A percentile compares a stretch with the other conserved stretches of the same genome.
These are phyloP conservation scores for Condylura cristata DNA, from an alignment of 2,113 vertebrate species.

Conservation along the genomic window DNA sequence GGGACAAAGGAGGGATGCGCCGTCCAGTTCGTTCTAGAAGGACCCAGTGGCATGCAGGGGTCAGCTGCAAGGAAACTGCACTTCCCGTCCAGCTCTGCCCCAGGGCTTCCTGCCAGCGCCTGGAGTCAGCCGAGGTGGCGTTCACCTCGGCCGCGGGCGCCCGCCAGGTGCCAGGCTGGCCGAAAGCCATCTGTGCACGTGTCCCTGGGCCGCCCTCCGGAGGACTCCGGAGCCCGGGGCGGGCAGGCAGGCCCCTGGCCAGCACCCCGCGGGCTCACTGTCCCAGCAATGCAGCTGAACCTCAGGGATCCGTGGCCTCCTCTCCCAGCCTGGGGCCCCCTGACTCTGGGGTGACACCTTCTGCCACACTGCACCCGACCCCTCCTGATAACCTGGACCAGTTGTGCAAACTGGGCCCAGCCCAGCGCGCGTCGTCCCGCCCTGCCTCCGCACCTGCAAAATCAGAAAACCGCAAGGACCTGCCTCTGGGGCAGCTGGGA, in stretches of 20 bases:
- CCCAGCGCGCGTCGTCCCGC: not conserved
- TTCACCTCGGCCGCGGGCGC: not conserved
- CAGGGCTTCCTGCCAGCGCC: accelerated
- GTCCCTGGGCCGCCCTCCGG: not conserved
- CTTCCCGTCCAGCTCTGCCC: not conserved
- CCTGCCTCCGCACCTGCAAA: not conserved
- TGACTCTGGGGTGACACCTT: not conserved
- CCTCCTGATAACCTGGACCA: not conserved
- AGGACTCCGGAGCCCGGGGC: not conserved
- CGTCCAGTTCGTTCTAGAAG: not conserved
- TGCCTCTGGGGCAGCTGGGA: not conserved
- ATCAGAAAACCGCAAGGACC: not conserved
- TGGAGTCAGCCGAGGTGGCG: not conserved
- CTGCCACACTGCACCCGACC: not conserved
- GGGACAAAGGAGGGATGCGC: accelerated
- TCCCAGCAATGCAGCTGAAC: not conserved
- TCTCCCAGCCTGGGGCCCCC: accelerated
- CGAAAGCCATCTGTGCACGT: accelerated
- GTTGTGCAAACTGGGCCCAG: accelerated
- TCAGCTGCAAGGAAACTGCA: not conserved
- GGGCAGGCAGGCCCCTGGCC: not conserved
- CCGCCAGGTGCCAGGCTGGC: not conserved
- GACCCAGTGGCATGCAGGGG: not conserved
- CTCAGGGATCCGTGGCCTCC: accelerated
- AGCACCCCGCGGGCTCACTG: not conserved